These are phyloP conservation scores for Myiagra hebetior DNA, from an alignment of 2,113 vertebrate genomes.

Conservation along the genomic window DNA sequence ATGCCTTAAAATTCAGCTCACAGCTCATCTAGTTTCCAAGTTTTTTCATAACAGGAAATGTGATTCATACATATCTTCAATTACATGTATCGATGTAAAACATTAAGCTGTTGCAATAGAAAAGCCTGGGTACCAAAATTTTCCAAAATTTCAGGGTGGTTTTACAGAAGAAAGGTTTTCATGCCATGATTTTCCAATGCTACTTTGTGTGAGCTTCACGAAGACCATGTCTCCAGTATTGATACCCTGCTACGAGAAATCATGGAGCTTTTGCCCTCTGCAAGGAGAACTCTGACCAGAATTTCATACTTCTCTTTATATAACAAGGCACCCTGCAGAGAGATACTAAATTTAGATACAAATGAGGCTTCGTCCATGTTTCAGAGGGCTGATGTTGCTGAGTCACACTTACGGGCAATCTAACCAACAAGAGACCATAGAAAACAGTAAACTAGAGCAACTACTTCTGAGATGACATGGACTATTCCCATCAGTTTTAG, in stretches of 20 bases:
- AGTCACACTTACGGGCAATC: neutral
- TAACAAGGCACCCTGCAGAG: neutral
- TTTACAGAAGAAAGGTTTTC: neutral
- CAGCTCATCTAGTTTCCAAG: conserved; percentile 13
- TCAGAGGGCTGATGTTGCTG: neutral
- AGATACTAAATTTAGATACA: neutral
- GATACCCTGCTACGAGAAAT: neutral
- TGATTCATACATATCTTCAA: conserved; percentile 18
- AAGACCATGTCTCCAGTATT: neutral
- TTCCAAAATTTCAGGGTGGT: neutral
- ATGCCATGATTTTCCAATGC: neutral
- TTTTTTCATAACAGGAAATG: conserved; percentile 38
- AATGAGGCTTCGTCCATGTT: neutral
- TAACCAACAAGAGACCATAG: neutral
- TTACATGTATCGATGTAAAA: neutral
- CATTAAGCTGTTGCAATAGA: neutral
- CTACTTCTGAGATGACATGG: neutral
- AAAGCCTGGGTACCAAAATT: neutral
- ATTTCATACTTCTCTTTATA: neutral
- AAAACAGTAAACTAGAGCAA: neutral
- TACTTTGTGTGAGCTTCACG: neutral
- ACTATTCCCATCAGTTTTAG: neutral
- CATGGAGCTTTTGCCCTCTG: neutral
- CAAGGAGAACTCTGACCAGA: neutral
- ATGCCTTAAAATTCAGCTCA: conserved; percentile 12